phyloP scores from a whole-genome alignment of 2,797 vertebrate genomes.

The Cynopterus sphinx region DNA sequence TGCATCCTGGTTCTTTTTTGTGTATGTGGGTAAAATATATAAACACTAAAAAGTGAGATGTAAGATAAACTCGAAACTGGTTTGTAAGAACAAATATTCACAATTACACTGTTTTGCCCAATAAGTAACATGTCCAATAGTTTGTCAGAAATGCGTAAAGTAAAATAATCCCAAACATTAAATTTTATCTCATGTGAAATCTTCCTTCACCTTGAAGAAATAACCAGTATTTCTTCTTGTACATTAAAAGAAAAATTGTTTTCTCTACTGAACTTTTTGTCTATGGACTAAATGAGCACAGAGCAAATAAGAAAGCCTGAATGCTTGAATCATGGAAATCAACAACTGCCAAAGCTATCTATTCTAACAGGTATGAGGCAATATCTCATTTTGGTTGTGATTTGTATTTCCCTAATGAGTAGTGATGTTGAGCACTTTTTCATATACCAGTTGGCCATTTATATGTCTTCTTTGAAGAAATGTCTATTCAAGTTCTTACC shows the following conservation, averaged over 20 bases:
- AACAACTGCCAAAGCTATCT: not conserved
- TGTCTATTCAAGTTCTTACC: not conserved
- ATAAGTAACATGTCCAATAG: not conserved
- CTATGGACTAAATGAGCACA: not conserved
- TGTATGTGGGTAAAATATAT: not conserved
- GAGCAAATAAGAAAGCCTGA: not conserved
- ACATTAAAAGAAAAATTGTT: not conserved
- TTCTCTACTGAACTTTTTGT: not conserved
- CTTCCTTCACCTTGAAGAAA: constrained; percentile 1
- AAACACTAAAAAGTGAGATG: not conserved
- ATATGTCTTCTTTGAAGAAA: not conserved
- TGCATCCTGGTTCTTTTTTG: not conserved
- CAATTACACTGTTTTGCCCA: not conserved
- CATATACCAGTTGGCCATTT: not conserved
- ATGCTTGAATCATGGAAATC: not conserved
- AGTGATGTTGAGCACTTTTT: not conserved
- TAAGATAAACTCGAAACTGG: not conserved
- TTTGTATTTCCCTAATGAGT: not conserved
- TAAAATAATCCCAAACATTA: constrained; percentile 29
- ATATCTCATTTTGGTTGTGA: not conserved
- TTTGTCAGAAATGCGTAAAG: not conserved
- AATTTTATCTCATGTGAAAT: not conserved
- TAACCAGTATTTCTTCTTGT: constrained; percentile 22
- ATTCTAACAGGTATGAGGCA: not conserved
- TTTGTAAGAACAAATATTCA: not conserved